A percentile compares a stretch with the other conserved stretches of the same genome.
phyloP scores from a whole-genome alignment of 2,113 vertebrate species.

The Gambusia holbrooki region DNA sequence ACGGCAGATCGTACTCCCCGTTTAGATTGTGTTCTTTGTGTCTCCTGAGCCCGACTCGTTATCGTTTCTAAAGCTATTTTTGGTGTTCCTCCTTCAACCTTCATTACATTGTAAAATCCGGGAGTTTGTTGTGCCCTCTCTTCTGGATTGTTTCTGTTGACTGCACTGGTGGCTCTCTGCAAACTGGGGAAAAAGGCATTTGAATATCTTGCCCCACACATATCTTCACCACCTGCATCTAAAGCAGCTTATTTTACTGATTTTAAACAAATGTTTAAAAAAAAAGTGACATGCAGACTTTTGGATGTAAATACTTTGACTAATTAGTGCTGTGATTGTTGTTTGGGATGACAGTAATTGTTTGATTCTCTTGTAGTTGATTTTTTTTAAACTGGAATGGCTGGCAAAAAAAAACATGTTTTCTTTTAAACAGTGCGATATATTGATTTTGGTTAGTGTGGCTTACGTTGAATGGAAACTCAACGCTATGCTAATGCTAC shows the following conservation, averaged over 20 bases:
- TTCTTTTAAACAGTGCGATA: not conserved
- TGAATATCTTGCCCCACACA: not conserved
- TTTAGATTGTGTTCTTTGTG: not conserved
- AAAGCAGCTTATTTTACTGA: not conserved
- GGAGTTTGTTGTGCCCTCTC: not conserved
- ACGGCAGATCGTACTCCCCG: not conserved
- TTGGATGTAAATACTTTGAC: not conserved
- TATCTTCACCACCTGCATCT: not conserved
- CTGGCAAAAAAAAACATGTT: not conserved
- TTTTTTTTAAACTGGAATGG: not conserved
- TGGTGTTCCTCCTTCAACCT: not conserved
- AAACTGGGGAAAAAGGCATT: not conserved
- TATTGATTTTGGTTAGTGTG: not conserved
- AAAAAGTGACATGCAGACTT: not conserved
- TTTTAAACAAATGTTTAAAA: not conserved
- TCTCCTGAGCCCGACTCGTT: not conserved
- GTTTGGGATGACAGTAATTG: too few relatives aligned
- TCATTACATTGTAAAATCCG: not conserved
- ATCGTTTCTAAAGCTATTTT: not conserved
- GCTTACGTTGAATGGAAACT: not conserved
- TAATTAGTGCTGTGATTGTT: too few relatives aligned
- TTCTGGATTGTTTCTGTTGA: not conserved
- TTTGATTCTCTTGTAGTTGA: not conserved
- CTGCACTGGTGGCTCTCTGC: not conserved
- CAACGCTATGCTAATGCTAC: not conserved